Base-by-base conservation (phyloP, 2,113 vertebrate species). In the Progne subis region DNA sequence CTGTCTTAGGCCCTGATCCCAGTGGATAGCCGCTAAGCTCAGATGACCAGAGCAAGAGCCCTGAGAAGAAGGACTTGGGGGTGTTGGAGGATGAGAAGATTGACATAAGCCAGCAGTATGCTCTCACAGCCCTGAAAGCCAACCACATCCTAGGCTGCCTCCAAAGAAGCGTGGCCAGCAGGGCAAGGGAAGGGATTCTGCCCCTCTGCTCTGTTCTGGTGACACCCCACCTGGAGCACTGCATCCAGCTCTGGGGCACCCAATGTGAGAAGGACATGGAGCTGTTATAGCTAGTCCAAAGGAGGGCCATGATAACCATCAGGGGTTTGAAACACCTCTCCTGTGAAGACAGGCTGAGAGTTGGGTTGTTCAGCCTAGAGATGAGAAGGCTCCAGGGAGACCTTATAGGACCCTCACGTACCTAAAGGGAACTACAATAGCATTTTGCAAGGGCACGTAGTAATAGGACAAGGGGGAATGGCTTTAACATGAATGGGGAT, bases 241-340 rank as follows among this genome's bases (percentile, higher is more conserved):
- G 46, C 13, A 8, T 10, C 39, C 69, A 41, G 28, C 19, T 39
- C 53, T 53, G 53, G 24, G 29, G 11, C 19, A 28, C 9, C 44
- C 39, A 60, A 4, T 6, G 5, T n/a, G n/a, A 17, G 39, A 52
- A 47, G 29, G 28, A 46, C 0, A 0, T n/a, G 39, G 46, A 67
- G 11, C 23, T 60, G 12, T 60, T 9, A 20, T 53, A 60, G n/a
- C 0, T 1, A 52, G 53, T 19, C 69, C 39, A 46, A 46, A 82
- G 61, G n/a, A 64, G 28, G n/a, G 11, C 29, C n/a, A 14, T 39
- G 41, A n/a, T 14, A 18, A 29, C 21, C n/a, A 53, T 25, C 46
- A 53, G 23, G n/a, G 17, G 14, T 3, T 29, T 57, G 52, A 44
- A 59, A 41, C 26, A 44, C 26, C 37, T 75, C 39, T 39, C 39